Conservation (phyloP, 2,113 vertebrate species). For the Coptodon bakossiorum region DNA sequence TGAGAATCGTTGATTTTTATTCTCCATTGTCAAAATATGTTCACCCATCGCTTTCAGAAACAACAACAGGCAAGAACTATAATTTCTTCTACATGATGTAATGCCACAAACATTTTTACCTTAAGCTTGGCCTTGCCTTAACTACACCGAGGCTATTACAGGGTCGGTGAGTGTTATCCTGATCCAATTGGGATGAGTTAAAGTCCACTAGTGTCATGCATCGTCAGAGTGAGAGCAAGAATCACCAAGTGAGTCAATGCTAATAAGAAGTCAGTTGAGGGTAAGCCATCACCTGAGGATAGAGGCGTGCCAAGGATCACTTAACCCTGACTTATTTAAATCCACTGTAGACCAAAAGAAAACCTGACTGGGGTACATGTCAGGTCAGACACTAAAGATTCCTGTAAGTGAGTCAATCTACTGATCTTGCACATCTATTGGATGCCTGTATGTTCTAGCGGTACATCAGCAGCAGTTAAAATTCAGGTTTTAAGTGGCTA, state of each 20-base stretch:
- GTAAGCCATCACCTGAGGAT: conserved; percentile 15
- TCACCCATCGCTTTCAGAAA: background rate
- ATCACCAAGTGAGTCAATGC: background rate
- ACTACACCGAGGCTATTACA: background rate
- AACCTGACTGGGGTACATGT: background rate
- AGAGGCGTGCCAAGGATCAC: conserved; percentile 10
- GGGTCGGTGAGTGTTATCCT: background rate
- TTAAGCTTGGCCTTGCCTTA: background rate
- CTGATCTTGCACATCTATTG: background rate
- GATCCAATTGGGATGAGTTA: conserved; percentile 10
- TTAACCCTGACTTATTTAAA: background rate
- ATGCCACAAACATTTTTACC: background rate
- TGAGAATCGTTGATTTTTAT: background rate
- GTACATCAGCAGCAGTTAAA: background rate
- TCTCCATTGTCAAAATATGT: background rate
- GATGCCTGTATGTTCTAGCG: background rate
- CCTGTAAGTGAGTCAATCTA: background rate
- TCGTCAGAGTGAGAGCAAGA: background rate
- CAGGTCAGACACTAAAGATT: background rate
- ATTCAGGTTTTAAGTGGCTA: background rate
- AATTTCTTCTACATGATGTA: background rate
- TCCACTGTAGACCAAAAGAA: background rate
- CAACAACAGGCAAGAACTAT: background rate
- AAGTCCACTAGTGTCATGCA: background rate
- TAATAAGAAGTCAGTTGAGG: background rate